phyloP scores from a whole-genome alignment of 2,888 invertebrate species.

The Eupelmus urozonus region DNA sequence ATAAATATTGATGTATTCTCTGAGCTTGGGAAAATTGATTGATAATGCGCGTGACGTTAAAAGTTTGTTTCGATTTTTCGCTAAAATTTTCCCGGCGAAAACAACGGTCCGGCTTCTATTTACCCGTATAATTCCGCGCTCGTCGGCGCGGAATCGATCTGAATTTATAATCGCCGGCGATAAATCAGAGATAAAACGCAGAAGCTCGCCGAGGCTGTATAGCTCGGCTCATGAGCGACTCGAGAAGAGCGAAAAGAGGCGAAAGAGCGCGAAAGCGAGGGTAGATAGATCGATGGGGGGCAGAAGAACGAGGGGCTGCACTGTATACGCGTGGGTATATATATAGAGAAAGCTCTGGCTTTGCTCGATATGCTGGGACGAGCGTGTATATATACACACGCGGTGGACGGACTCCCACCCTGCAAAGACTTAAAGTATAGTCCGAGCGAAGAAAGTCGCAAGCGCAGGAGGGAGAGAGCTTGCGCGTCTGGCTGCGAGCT shows the following conservation, averaged over 20 bases:
- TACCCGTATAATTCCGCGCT: neutral
- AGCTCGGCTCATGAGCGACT: too few relatives aligned
- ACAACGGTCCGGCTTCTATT: too few relatives aligned
- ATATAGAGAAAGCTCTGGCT: too few relatives aligned
- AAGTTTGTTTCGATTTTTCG: too few relatives aligned
- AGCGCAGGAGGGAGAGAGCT: neutral
- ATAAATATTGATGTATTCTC: too few relatives aligned
- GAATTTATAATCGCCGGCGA: neutral
- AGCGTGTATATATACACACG: too few relatives aligned
- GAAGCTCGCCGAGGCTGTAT: too few relatives aligned
- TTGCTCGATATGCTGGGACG: conserved; percentile 52
- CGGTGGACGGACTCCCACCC: neutral
- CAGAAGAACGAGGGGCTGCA: conserved; percentile 3
- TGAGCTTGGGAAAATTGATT: too few relatives aligned
- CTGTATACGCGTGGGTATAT: neutral
- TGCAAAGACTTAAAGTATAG: neutral
- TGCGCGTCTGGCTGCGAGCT: too few relatives aligned
- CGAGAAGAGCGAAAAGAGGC: neutral
- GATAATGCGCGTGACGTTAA: too few relatives aligned
- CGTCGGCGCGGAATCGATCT: neutral
- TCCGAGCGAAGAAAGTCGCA: neutral
- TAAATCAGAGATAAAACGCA: neutral
- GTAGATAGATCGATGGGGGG: conserved; percentile 51
- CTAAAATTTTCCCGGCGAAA: too few relatives aligned
- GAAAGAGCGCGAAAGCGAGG: neutral